Conservation (phyloP, 2,888 invertebrate genomes). For the Eupithecia subfuscata region DNA sequence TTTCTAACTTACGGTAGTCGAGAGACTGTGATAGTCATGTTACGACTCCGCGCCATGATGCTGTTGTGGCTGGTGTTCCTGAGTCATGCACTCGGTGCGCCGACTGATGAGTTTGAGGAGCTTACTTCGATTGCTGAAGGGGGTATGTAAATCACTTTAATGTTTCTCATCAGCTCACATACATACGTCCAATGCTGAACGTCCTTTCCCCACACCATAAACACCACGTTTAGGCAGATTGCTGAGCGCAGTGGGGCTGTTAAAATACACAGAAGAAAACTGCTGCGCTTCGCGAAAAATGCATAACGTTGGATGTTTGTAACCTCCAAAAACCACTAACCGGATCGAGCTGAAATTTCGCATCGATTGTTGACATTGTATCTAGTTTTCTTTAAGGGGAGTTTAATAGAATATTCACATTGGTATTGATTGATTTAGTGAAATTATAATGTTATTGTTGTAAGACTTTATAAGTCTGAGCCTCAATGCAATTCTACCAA, state of each 20-base stretch:
- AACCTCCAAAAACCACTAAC: too few relatives aligned
- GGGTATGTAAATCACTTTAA: conserved; percentile 28
- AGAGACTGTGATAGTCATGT: conserved; percentile 44
- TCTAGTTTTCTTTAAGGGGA: not conserved
- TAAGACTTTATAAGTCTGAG: too few relatives aligned
- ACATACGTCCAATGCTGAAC: not conserved
- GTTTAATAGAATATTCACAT: not conserved
- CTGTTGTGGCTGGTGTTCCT: conserved; percentile 59
- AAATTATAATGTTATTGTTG: too few relatives aligned
- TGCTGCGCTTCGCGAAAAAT: too few relatives aligned
- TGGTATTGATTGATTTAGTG: not conserved
- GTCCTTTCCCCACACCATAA: not conserved
- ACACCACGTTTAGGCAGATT: not conserved
- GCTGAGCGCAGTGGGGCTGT: not conserved
- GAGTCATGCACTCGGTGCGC: conserved; percentile 52
- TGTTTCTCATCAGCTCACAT: not conserved
- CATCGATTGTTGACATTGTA: not conserved
- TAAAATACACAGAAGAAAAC: not conserved
- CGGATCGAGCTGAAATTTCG: too few relatives aligned
- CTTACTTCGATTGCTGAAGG: conserved; percentile 62
- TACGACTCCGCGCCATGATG: conserved; percentile 52
- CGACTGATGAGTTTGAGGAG: conserved; percentile 62
- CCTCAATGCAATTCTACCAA: too few relatives aligned
- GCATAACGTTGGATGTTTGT: too few relatives aligned
- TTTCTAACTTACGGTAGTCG: conserved; percentile 43